Conservation (phyloP, 2,113 vertebrate species). For the Triplophysa dalaica region DNA sequence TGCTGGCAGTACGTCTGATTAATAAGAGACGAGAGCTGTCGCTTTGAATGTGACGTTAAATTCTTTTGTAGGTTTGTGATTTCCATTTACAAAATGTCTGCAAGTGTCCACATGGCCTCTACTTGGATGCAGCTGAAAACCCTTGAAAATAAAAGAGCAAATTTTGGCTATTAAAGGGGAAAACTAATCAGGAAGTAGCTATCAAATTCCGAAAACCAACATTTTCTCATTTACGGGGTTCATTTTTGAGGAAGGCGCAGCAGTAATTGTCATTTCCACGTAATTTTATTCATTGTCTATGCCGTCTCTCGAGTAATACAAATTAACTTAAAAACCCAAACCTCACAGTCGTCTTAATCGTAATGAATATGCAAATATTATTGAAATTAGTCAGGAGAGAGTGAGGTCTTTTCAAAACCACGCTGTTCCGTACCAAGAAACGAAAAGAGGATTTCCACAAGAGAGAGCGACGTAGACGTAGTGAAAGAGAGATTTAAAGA, state of each 20-base stretch:
- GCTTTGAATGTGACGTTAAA: background rate
- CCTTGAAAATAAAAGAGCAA: background rate
- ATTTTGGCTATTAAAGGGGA: background rate
- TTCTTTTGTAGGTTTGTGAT: background rate
- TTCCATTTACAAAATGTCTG: background rate
- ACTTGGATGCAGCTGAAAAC: slow-evolving; percentile 16
- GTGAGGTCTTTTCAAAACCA: slow-evolving; percentile 24
- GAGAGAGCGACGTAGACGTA: background rate
- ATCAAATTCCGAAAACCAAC: background rate
- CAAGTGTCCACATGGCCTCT: background rate
- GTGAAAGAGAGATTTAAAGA: slow-evolving; percentile 43
- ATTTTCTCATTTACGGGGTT: background rate
- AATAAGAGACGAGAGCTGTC: background rate
- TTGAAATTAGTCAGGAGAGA: slow-evolving; percentile 23
- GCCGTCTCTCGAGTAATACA: slow-evolving; percentile 33
- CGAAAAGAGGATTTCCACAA: slow-evolving; percentile 36
- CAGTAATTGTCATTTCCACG: slow-evolving; percentile 24
- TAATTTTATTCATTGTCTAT: slow-evolving; percentile 37
- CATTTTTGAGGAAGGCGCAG: background rate
- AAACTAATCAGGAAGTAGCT: background rate
- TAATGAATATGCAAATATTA: slow-evolving; percentile 58
- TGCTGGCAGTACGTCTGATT: background rate
- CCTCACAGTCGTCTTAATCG: slow-evolving; percentile 47
- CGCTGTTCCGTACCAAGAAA: background rate
- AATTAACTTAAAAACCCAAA: slow-evolving; percentile 44